Evolutionary conservation across 2,113 vertebrate species (phyloP).

Genomic region (Prionailurus viverrinus): DNA sequence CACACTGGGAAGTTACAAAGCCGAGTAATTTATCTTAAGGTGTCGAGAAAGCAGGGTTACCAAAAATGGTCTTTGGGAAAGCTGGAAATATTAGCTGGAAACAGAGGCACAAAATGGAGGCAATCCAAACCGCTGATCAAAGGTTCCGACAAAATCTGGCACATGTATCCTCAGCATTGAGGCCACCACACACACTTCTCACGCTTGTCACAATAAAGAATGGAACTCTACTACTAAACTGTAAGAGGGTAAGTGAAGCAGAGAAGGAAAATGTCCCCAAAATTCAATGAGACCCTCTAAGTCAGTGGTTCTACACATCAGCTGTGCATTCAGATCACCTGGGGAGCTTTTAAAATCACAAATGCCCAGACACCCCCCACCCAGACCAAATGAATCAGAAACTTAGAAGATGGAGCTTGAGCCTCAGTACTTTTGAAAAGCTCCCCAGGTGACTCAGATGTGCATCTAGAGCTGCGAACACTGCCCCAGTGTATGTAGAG

Average conservation of each 20-base stretch:
- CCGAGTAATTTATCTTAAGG: not conserved
- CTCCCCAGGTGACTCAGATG: not conserved
- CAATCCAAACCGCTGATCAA: not conserved
- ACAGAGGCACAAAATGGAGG: not conserved
- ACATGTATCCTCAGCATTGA: not conserved
- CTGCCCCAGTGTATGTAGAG: not conserved
- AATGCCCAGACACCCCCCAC: not conserved
- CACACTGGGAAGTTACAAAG: not conserved
- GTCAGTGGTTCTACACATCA: not conserved
- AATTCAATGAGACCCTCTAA: not conserved
- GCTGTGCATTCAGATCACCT: not conserved
- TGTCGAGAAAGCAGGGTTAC: not conserved
- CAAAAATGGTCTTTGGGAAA: constrained; percentile 15
- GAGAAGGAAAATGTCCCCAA: not conserved
- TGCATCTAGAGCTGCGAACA: not conserved
- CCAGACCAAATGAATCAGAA: not conserved
- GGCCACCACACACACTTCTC: not conserved
- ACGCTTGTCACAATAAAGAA: not conserved
- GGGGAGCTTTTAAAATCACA: not conserved
- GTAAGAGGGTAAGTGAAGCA: not conserved
- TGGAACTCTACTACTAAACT: not conserved
- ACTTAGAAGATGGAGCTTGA: not conserved
- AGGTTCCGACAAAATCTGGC: not conserved
- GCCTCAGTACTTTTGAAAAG: not conserved
- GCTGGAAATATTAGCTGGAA: not conserved